phyloP scores from a whole-genome alignment of 2,113 vertebrate genomes.

The Limnothrissa miodon region DNA sequence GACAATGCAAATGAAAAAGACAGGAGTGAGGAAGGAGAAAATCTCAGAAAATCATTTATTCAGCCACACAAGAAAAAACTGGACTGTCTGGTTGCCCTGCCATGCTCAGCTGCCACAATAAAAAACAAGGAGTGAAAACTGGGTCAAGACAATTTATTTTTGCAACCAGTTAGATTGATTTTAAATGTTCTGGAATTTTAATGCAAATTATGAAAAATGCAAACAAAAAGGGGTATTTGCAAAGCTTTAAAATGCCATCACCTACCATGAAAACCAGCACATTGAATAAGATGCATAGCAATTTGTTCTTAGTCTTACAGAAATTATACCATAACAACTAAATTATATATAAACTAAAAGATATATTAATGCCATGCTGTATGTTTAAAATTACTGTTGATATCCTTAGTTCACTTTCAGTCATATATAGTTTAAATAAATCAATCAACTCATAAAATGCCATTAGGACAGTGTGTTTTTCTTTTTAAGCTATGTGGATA shows the following conservation, averaged over 20 bases:
- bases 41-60: neutral
- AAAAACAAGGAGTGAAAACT: neutral
- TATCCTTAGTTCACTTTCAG: neutral
- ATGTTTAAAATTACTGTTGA: neutral
- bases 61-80: neutral
- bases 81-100: neutral
- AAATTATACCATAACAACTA: neutral
- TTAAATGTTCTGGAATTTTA: neutral
- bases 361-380: neutral
- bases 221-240: neutral
- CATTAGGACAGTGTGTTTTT: slow-evolving; percentile 1
- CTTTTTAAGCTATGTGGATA: neutral
- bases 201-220: neutral
- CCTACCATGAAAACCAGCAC: neutral
- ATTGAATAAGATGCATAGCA: neutral
- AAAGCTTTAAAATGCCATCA: neutral
- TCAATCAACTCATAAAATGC: neutral
- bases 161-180: neutral
- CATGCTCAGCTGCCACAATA: neutral
- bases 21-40: neutral
- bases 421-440: neutral
- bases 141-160: neutral
- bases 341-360: too few species aligned
- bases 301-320: too few species aligned
- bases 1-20: neutral